Evolutionary conservation across 35 echinoderm and acorn worm species (phyloP), one percentile per base, ranked within the genome.

Genomic region (Diadema setosum): DNA sequence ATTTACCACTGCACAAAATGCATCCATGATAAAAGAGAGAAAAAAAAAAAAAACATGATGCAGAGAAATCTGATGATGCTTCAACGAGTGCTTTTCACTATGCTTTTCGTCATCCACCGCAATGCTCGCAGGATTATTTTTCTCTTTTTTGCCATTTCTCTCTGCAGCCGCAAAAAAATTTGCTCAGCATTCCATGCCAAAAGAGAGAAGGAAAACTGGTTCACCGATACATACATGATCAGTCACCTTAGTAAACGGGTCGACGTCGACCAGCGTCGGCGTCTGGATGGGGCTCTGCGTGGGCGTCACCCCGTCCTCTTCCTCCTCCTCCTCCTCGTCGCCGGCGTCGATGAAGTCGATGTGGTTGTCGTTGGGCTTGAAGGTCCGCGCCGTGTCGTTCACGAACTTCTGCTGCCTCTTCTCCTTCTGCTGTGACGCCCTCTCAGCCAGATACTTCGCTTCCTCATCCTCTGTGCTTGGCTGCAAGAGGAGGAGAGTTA

Each of bases 191-290:
- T 91, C 89, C 39, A 86, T 75, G 61, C 63, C n/a, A 41, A 48
- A 60, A 30, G 31, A 65, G 82, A 70, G 84, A 83, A 39, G 59
- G 46, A 44, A 86, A 52, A 90, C 60, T 80, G 40, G 56, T 41
- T 43, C 70, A 74, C 45, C 36, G 63, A 92, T 96, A 96, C 89
- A 96, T 96, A 96, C 94, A 87, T 90, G 45, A 63, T 91, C 83
- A 44, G 74, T 96, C 94, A 96, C 94, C 94, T 96, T 92, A 48
- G 93, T 95, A 92, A 96, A 96, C 39, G 89, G 87, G 40, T 96
- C 94, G 0, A 85, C 80, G 9, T 95, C 93, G 42, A 69, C 87
- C 41, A 48, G 81, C 1, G 85, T 88, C 5, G 94, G 94, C 25
- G 94, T 92, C 83, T 85, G 89, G 32, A 91, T 83, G 6, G 89